phyloP scores from a whole-genome alignment of 2,113 vertebrate genomes.

The Ceuthmochares aereus region DNA sequence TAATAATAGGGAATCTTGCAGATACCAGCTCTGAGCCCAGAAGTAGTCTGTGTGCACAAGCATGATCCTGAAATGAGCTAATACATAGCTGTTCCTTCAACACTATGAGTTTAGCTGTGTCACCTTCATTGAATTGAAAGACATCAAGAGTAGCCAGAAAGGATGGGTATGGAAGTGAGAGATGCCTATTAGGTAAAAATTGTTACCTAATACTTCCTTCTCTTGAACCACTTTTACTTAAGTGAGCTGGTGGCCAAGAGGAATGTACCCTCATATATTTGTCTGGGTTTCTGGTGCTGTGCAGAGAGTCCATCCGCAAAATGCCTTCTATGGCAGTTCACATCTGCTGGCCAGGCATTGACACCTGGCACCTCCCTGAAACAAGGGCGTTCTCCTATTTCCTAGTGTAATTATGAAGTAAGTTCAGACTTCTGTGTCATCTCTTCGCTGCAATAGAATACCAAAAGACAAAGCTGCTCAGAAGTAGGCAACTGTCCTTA shows the following conservation, averaged over 20 bases:
- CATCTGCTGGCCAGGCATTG: background rate
- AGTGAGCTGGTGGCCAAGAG: background rate
- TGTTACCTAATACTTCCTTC: background rate
- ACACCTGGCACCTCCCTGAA: background rate
- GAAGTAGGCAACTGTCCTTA: background rate
- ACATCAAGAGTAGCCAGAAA: background rate
- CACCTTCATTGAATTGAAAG: background rate
- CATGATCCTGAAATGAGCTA: background rate
- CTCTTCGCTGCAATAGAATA: background rate
- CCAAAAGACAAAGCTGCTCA: background rate
- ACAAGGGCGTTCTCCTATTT: background rate
- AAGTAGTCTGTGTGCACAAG: background rate
- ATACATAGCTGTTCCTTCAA: background rate
- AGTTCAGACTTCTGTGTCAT: rapidly evolving
- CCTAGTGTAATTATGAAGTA: background rate
- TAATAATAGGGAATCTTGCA: background rate
- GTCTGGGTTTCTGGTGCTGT: background rate
- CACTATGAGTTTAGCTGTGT: background rate
- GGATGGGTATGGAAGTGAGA: background rate
- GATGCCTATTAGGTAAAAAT: background rate
- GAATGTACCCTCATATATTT: background rate
- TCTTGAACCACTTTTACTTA: background rate
- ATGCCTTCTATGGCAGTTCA: background rate
- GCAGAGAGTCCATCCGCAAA: background rate
- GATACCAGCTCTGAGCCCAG: background rate